Conservation (phyloP, 2,113 vertebrate genomes). For the Redunca redunca region DNA sequence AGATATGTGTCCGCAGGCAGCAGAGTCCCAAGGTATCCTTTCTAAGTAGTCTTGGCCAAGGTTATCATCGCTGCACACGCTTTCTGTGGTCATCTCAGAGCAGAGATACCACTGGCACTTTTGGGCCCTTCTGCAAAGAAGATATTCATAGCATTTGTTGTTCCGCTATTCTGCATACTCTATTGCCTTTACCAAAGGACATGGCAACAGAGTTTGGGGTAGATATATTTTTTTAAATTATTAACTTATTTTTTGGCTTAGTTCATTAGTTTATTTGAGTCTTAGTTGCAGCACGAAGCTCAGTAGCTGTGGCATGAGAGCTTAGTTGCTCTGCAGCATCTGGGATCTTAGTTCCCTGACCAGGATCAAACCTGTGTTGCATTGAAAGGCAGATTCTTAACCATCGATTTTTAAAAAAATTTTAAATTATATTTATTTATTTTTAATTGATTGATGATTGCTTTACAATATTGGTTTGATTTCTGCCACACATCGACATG, state of each 20-base stretch:
- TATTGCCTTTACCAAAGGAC: neutral
- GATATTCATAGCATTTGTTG: neutral
- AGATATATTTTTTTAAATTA: neutral
- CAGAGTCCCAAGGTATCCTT: neutral
- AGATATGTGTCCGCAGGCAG: neutral
- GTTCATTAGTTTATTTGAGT: neutral
- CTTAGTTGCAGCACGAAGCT: neutral
- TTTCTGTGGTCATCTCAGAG: neutral
- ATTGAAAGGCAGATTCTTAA: neutral
- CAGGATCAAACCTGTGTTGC: neutral
- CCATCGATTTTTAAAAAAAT: accelerated
- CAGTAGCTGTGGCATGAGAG: neutral
- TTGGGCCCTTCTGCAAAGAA: neutral
- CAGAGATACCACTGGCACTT: neutral
- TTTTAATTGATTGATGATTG: neutral
- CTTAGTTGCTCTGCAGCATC: neutral
- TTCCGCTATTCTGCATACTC: neutral
- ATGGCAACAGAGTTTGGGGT: neutral
- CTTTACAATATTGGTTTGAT: neutral
- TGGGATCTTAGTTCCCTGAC: neutral
- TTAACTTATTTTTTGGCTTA: neutral
- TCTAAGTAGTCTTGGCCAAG: neutral
- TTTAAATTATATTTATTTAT: neutral
- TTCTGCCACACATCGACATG: neutral
- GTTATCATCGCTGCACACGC: accelerated